Evolutionary conservation across 2,797 vertebrate species (phyloP).

Genomic region (Tiaroga cobitis): DNA sequence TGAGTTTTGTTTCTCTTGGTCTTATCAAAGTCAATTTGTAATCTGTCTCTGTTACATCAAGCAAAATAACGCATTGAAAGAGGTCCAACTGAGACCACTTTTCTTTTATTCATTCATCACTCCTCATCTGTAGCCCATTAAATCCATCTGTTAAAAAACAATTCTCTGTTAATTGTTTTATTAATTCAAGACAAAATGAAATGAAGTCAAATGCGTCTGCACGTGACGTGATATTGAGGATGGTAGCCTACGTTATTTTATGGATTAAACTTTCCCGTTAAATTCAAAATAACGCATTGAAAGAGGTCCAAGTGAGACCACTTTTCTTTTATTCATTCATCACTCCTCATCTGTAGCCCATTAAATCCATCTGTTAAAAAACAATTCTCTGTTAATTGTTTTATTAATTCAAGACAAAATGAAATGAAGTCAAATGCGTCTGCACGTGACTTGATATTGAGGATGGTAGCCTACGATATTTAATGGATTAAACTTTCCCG

Average conservation of each 20-base stretch:
- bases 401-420: conserved; percentile 3
- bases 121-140: background rate
- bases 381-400: background rate
- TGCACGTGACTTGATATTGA: background rate
- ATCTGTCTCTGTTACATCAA: background rate
- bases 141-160: background rate
- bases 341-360: background rate
- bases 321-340: background rate
- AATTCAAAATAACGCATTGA: background rate
- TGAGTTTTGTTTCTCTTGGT: background rate
- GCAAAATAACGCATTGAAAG: background rate
- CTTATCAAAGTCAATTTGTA: background rate
- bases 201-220: conserved; percentile 11
- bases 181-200: background rate
- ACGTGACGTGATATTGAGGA: conserved; percentile 4
- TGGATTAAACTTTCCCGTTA: no score
- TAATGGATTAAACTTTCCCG: conserved; percentile 6
- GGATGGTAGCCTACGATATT: background rate
- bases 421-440: background rate
- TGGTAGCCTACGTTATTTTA: no score
- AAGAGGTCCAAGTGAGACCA: background rate
- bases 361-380: background rate
- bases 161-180: background rate
- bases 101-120: background rate
- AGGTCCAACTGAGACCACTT: background rate